Evolutionary conservation across 2,797 vertebrate species (phyloP).

Genomic region (Petrocephalus sullivani): DNA sequence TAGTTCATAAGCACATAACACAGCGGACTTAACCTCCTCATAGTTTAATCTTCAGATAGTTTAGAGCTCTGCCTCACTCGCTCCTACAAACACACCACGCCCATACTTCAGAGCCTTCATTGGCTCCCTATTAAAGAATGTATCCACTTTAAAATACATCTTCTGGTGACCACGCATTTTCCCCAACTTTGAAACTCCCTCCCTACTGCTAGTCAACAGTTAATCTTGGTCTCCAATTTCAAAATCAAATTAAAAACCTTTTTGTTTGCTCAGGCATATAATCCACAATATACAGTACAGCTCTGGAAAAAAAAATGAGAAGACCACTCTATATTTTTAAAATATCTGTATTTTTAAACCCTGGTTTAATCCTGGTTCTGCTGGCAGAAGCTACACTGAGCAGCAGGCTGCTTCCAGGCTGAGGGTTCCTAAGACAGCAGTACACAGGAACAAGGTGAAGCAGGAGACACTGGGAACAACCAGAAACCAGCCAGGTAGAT

Average conservation of each 20-base stretch:
- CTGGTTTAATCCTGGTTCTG: too few species aligned
- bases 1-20: not conserved
- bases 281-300: not conserved
- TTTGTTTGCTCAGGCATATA: not conserved
- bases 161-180: not conserved
- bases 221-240: not conserved
- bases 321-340: too few species aligned
- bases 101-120: not conserved
- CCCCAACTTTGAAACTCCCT: not conserved
- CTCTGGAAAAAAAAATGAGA: too few species aligned
- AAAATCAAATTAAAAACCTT: not conserved
- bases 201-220: not conserved
- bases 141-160: not conserved
- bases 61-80: not conserved
- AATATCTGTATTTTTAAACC: too few species aligned
- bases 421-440: too few species aligned
- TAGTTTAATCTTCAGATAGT: not conserved
- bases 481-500: too few species aligned
- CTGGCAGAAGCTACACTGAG: too few species aligned
- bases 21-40: not conserved
- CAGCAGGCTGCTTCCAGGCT: too few species aligned
- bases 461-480: too few species aligned
- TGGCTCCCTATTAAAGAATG: not conserved
- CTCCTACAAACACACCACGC: not conserved
- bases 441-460: too few species aligned